Evolutionary conservation across 37 sponge, comb jelly and placozoan species (phyloP).

Genomic region (Hormiphora californensis): DNA sequence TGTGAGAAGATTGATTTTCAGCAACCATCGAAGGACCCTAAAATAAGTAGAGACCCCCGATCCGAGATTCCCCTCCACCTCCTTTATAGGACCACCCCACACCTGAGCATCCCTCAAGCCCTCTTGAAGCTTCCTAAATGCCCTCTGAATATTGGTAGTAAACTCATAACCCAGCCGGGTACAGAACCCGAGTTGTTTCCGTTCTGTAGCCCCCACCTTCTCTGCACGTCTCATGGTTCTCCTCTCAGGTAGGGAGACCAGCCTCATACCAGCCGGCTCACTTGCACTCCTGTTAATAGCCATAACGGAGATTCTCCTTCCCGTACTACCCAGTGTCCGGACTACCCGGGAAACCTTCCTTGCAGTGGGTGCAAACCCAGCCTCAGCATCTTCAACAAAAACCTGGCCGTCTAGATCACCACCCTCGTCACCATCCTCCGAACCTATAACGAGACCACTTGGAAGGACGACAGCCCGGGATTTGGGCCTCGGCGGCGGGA

Average conservation of each 20-base stretch:
- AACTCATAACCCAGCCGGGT: neutral
- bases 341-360: neutral
- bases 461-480: neutral
- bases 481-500: neutral
- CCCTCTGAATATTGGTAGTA: neutral
- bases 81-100: neutral
- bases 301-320: neutral
- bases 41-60: conserved; percentile 1
- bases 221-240: neutral
- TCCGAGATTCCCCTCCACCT: neutral
- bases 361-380: no score
- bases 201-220: neutral
- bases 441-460: neutral
- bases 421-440: neutral
- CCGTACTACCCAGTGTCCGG: neutral
- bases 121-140: neutral
- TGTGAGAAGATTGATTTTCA: neutral
- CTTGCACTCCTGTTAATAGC: neutral
- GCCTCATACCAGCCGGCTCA: neutral
- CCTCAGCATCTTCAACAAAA: no score
- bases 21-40: conserved; percentile 5
- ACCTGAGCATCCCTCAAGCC: neutral
- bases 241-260: neutral
- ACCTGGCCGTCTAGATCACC: no score
- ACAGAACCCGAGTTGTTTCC: neutral